Base-by-base conservation (phyloP, 2,888 invertebrate genomes). In the Epinotia nisella region DNA sequence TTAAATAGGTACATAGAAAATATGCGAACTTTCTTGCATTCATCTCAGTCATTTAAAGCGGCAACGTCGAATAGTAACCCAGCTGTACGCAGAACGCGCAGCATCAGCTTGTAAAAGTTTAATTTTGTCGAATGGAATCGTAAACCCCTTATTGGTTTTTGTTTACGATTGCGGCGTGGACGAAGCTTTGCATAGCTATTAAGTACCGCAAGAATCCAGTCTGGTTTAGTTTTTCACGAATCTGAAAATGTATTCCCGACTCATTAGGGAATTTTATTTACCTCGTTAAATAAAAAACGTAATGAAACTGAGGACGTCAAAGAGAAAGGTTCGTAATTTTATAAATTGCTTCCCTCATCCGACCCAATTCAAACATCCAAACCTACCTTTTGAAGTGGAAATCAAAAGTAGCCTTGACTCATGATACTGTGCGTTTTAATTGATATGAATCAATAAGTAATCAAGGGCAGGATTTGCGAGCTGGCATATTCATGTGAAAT, bases 101-200 rank as follows among this genome's bases (percentile, higher is more conserved):
- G 70, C 71, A 59, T 41, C 65, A 67, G 87, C 89, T 86, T 88
- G 86, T 89, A 88, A 91, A 90, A 91, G 87, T 90, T 90, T 92
- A 91, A 92, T 92, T 90, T 87, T 85, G 87, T 86, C 87, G 87
- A 90, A 90, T 88, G 85, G 83, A 89, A 90, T 91, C 91, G 90
- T 91, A 91, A 92, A 91, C 81, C 81, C 83, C 85, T 87, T 89
- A 90, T 91, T 89, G 89, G 90, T 85, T 88, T 84, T 87, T 89
- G 88, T 91, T 92, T 90, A 91, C 87, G 90, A 89, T 86, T 87
- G 84, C 76, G 84, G 84, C 82, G 80, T 81, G 81, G 83, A 85
- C 82, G 84, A 81, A 82, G 83, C 81, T 87, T 86, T 85, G 83
- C 78, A 82, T 83, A 82, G 81, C 82, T 80, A 82, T 83, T 84